phyloP scores from a whole-genome alignment of 2,797 vertebrate species.

The Nothura maculosa region DNA sequence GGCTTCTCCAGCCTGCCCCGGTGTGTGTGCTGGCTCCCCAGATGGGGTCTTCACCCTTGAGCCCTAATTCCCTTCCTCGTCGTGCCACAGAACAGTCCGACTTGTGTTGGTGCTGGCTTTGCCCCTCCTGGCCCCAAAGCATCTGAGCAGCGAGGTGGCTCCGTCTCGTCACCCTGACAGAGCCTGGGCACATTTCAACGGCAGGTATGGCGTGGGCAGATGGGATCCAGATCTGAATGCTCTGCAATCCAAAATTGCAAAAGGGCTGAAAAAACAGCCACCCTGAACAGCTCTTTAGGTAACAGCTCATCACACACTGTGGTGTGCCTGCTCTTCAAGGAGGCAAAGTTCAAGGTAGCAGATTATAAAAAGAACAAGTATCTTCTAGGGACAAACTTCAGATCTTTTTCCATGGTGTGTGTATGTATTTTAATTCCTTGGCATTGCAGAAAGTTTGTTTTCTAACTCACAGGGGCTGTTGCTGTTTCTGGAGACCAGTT shows the following conservation, averaged over 20 bases:
- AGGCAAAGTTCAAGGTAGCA: not conserved
- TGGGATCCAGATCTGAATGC: too few species aligned
- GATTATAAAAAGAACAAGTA: not conserved
- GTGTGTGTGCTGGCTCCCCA: rapidly evolving
- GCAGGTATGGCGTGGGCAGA: not conserved
- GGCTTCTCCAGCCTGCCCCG: too few species aligned
- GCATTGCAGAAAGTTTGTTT: not conserved
- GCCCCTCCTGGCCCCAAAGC: not conserved
- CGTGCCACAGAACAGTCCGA: not conserved
- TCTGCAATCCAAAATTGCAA: not conserved
- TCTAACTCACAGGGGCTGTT: not conserved
- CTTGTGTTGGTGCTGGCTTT: not conserved
- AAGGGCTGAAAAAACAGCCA: not conserved
- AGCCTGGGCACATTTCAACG: rapidly evolving
- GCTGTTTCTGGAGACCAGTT: not conserved
- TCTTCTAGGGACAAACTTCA: not conserved
- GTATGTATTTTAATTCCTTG: not conserved
- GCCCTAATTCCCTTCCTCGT: not conserved
- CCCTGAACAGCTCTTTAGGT: not conserved
- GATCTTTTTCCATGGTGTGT: too few species aligned
- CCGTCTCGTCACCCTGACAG: not conserved
- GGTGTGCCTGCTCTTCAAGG: not conserved
- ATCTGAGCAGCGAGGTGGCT: not conserved
- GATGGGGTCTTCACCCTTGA: not conserved
- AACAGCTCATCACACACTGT: not conserved